Base-by-base conservation (phyloP, 2,888 invertebrate species). In the Philopedon plagiatum region DNA sequence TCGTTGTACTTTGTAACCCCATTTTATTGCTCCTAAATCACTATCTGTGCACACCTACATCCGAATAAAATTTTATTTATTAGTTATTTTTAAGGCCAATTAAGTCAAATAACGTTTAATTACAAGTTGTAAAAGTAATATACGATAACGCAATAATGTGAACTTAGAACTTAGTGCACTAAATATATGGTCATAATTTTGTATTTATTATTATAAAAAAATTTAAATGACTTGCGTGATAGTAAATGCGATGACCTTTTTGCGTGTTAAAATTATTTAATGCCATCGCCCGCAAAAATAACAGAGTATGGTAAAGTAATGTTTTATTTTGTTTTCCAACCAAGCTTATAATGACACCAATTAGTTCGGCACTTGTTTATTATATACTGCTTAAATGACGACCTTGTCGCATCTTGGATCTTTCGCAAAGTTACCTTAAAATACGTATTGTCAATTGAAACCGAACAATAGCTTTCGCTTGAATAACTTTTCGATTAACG, bases 201-300 rank as follows among this genome's bases (percentile, higher is more conserved):
- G 9, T 44, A 9, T 44, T 44, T 44, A 19, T 19, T n/a, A 19
- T 19, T 18, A 44, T 19, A 44, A 7, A 44, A 44, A 18, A 23
- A 49, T 1, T 0, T n/a, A n/a, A 49, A 1, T 46, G 46, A 49
- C 11, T 62, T 46, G 62, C 62, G 62, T 62, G 62, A 62, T 62
- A 41, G 0, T 62, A 62, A 23, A 46, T 46, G 44, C 15, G 62
- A 62, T 44, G 46, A 62, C 49, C 32, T 62, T 62, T 62, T 62
- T 49, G 46, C 62, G 44, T 62, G 62, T 62, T 46, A 34, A 49
- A 39, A 18, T 62, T 62, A 46, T 62, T 58, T 62, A 62, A 46
- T 19, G 32, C 9, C 49, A 62, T 5, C n/a, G 39, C 13, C 15
- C 21, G 29, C 37, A 41, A 39, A 58, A 49, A 49, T 49, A 23